Evolutionary conservation across 30 jellyfish, hydroid and myxozoan genomes (phyloP), one percentile per base, ranked within the genome.

Genomic region (Pseudorhiza aurosa): DNA sequence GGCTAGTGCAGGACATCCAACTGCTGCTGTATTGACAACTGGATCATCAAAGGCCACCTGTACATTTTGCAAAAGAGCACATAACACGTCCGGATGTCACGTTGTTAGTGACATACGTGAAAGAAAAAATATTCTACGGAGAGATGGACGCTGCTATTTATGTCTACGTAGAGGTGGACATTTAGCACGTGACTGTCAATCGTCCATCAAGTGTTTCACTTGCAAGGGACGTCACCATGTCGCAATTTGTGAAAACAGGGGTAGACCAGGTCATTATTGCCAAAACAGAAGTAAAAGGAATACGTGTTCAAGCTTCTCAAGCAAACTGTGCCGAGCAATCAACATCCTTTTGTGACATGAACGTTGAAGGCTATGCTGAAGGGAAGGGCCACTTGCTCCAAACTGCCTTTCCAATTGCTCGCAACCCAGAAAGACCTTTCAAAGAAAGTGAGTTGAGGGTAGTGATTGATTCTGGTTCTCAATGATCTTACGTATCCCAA

Each of bases 151-250:
- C 50, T 49, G 69, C 27, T 25, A 40, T 45, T 46, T 0, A 69
- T 69, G 30, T 45, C 44, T 69, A 39, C 71, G 83, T 26, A 10
- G 69, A 45, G 51, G 47, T 39, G 83, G 83, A 40, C 83, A 69
- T 42, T 26, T 69, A 27, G 71, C 71, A 26, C 68, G 53, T 3
- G 71, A 49, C 45, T 69, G 83, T 45, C 50, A 69, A 42, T 27
- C 83, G 44, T 42, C 69, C 32, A 69, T 69, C 71, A 69, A 49
- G 47, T 69, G 83, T 42, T 69, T 1, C 21, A 42, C 40, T 69
- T 69, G 83, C 51, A 42, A 45, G 47, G 83, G 83, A n/a, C 21
- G 53, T 39, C 83, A 69, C 71, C 83, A 69, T 45, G 83, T 69
- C 44, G 83, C 83, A 40, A 29, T 69, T 42, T 69, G 83, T 69